Base-by-base conservation (phyloP, 2,888 invertebrate species). In the Asteroscopus sphinx region DNA sequence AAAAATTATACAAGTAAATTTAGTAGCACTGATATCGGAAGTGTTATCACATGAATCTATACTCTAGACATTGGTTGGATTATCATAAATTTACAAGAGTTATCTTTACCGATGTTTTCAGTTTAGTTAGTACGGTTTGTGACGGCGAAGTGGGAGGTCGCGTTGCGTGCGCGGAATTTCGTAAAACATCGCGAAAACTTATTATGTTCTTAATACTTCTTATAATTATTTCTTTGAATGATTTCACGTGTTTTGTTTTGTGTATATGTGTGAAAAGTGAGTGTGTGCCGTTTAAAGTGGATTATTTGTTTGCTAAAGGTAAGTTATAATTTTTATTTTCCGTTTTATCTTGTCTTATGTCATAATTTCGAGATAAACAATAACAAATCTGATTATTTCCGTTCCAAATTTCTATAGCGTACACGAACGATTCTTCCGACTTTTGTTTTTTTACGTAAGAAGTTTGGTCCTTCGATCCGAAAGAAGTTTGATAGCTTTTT, bases 181-280 rank as follows among this genome's bases (percentile, higher is more conserved):
- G 26, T 41, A 45, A 47, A 59, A 73, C 63, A 77, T 76, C 77
- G 77, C 57, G 68, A 45, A 64, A 76, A 76, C 59, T 75, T 73
- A 11, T 30, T 16, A 26, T 46, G 28, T 15, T 12, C 26, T 17
- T 21, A 16, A 26, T 41, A 48, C 8, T 47, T 12, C 6, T 12
- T 26, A 21, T 40, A 1, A 32, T n/a, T n/a, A 15, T 11, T 41
- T 42, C 33, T 47, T 44, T 48, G 45, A 21, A 63, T 60, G 15
- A 54, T 52, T 60, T 51, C 25, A 51, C 39, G 55, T 68, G 68
- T 36, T 45, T 56, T 53, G 36, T 57, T 68, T 17, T 26, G 73
- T 76, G 76, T 26, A 21, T 58, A 52, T 51, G 45, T 44, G 76
- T 64, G 17, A 3, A 35, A 37, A 54, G 54, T 73, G 69, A 58